These are phyloP conservation scores for Microplitis deprimator DNA, from an alignment of 2,888 invertebrate species.

Conservation along the genomic window DNA sequence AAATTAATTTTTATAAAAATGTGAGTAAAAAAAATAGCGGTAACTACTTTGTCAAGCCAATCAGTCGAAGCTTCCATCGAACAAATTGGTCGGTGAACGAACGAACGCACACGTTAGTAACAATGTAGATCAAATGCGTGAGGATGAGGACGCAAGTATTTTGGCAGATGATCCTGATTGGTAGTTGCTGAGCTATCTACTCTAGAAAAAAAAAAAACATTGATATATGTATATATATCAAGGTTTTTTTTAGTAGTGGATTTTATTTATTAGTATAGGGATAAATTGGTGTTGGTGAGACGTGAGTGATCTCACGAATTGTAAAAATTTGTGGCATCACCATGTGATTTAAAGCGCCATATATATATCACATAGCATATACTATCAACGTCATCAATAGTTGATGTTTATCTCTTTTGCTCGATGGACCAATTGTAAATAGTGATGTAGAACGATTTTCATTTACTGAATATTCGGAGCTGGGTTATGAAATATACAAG, in stretches of 20 bases:
- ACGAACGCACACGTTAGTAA: slow-evolving; percentile 44
- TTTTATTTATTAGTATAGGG: slow-evolving; percentile 3
- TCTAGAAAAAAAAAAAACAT: slow-evolving; percentile 51
- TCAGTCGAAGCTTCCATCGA: slow-evolving; percentile 68
- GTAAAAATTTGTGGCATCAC: slow-evolving; percentile 49
- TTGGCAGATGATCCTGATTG: slow-evolving; percentile 71
- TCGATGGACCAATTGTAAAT: slow-evolving; percentile 53
- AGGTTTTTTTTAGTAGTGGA: slow-evolving; percentile 5
- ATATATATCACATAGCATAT: neutral
- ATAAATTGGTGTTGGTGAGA: slow-evolving; percentile 40
- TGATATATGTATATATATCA: slow-evolving; percentile 22
- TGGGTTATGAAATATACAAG: slow-evolving; percentile 54
- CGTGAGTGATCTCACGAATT: slow-evolving; percentile 45
- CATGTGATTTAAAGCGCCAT: slow-evolving; percentile 14
- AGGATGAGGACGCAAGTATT: slow-evolving; percentile 51
- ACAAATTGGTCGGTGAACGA: slow-evolving; percentile 67
- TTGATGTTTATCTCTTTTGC: neutral
- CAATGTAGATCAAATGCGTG: slow-evolving; percentile 42
- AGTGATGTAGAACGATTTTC: slow-evolving; percentile 58
- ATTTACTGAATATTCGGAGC: slow-evolving; percentile 61
- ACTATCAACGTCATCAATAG: slow-evolving; percentile 13
- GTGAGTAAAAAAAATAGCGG: slow-evolving; percentile 57
- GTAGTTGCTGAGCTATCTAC: slow-evolving; percentile 69
- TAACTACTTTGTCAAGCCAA: slow-evolving; percentile 65
- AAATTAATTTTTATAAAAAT: slow-evolving; percentile 7